Base-by-base conservation (phyloP, 2,888 invertebrate species). In the Drosophila testacea region DNA sequence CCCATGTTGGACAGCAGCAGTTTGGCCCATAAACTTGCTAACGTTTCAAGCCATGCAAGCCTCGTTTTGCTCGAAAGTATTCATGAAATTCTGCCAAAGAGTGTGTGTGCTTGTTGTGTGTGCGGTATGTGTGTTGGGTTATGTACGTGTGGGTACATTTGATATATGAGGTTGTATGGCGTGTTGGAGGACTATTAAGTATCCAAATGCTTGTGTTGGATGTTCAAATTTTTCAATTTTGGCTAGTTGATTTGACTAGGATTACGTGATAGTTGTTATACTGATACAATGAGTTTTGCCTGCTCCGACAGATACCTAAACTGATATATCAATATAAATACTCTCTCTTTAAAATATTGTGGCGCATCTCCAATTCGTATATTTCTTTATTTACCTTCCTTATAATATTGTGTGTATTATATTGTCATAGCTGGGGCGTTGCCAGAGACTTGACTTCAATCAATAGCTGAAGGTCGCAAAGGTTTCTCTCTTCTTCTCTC, bases 391-490 rank as follows among this genome's bases (percentile, higher is more conserved):
- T 16, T 4, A 22, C 30, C 11, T 27, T 7, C 3, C 46, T 39
- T 51, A 46, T 55, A 38, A 36, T 16, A 34, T 34, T 32, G 22
- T 51, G 51, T 60, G 48, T 61, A 44, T 48, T 61, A 42, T 59
- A 60, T 55, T 51, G 39, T 34, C 56, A 61, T 73, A 62, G 60
- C 65, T 67, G 36, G 74, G 83, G 83, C 81, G 81, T 86, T 67
- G 84, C 61, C 73, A 36, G 6, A 13, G 36, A 28, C 51, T n/a
- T n/a, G 52, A 56, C 67, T 73, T 79, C 73, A 83, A 83, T 83
- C 83, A 83, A 83, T 88, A 70, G 46, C 65, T 72, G 73, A 83
- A 83, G 83, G 77, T 79, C 85, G 59, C 56, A 30, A 10, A 59
- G 30, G 41, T 6, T n/a, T 13, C 38, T 13, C 9, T 64, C 54